phyloP scores from a whole-genome alignment of 1,140 invertebrate genomes.

The Caenorhabditis tropicalis region DNA sequence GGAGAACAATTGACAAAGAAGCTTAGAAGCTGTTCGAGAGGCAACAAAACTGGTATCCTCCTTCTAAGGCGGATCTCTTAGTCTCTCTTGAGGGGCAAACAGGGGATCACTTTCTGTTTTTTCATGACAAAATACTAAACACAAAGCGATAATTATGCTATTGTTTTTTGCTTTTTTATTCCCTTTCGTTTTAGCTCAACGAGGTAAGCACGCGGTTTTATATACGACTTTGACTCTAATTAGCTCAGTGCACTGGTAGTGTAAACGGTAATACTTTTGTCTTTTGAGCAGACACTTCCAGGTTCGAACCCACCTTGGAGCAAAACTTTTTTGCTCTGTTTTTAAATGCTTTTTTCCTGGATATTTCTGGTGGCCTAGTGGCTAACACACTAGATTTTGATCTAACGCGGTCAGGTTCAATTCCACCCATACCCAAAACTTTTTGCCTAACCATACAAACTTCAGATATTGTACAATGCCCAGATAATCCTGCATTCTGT shows the following conservation, averaged over 20 bases:
- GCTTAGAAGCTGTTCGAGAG: conserved; percentile 10
- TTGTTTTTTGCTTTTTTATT: background rate
- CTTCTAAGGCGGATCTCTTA: conserved; percentile 4
- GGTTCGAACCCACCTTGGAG: no score
- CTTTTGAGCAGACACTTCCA: no score
- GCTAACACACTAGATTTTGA: no score
- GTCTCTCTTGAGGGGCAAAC: background rate
- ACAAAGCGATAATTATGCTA: background rate
- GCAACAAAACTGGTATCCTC: conserved; percentile 1
- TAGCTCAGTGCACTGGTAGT: no score
- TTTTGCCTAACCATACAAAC: background rate
- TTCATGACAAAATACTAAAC: background rate
- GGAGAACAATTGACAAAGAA: background rate
- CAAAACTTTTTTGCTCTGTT: no score
- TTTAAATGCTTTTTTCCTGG: no score
- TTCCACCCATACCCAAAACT: background rate
- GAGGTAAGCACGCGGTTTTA: background rate
- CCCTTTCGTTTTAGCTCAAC: background rate
- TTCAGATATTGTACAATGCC: background rate
- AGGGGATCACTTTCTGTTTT: conserved; percentile 26
- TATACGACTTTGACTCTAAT: no score
- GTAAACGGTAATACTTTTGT: no score
- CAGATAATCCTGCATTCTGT: conserved; percentile 18
- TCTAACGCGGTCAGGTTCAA: no score
- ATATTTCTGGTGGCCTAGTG: no score